phyloP scores from a whole-genome alignment of 1,140 invertebrate species.

The Euura saliciscinereae region DNA sequence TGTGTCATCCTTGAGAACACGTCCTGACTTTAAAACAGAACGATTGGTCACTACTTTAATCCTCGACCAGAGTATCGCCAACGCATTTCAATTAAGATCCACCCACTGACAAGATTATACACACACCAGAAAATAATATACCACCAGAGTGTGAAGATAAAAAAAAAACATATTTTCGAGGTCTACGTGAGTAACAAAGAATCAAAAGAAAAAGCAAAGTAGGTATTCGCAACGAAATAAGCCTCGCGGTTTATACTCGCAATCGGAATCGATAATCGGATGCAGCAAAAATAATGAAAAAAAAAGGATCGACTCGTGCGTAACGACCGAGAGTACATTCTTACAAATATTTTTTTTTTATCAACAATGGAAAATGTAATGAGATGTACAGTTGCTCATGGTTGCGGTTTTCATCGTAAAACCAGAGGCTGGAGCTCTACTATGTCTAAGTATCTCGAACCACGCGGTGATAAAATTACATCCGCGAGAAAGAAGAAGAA shows the following conservation, averaged over 20 bases:
- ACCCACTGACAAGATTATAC: background rate
- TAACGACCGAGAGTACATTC: background rate
- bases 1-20: conserved; percentile 3
- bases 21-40: background rate
- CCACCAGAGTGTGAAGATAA: background rate
- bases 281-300: background rate
- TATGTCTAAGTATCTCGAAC: background rate
- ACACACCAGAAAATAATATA: background rate
- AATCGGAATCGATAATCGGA: background rate
- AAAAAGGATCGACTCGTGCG: background rate
- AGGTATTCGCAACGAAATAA: background rate
- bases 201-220: too few species aligned
- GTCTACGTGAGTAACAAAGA: too few species aligned
- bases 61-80: background rate
- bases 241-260: background rate
- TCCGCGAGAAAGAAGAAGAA: background rate
- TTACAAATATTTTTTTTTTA: background rate
- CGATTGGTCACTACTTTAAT: conserved; percentile 1
- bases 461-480: background rate
- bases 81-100: conserved; percentile 1
- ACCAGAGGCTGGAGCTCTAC: background rate
- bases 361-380: background rate
- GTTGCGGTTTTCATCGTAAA: background rate
- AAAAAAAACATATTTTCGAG: background rate
- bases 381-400: background rate